Conservation (phyloP, 2,797 vertebrate species). For the Intellagama lesueurii region DNA sequence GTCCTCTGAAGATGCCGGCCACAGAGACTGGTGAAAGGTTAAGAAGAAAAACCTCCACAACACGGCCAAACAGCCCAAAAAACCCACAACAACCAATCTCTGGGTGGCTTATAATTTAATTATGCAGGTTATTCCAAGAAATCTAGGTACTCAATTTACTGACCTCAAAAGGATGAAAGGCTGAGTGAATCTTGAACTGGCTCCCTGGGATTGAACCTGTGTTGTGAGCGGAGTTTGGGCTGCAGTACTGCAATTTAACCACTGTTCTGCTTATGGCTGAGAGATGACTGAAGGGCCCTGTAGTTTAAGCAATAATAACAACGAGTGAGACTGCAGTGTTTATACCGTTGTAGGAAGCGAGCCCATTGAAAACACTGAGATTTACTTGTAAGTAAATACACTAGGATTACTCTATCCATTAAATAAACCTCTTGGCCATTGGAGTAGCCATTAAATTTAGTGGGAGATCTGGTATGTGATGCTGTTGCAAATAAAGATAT, state of each 20-base stretch:
- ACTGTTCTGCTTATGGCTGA: neutral
- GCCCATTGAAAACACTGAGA: neutral
- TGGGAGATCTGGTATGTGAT: neutral
- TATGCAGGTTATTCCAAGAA: neutral
- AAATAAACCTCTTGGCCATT: neutral
- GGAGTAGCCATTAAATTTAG: neutral
- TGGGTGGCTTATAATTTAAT: neutral
- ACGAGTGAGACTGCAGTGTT: neutral
- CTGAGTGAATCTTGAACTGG: too few relatives aligned
- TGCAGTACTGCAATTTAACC: too few relatives aligned
- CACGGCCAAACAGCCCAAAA: too few relatives aligned
- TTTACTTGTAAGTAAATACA: neutral
- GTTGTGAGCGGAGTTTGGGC: too few relatives aligned
- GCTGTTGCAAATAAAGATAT: slow-evolving; percentile 20
- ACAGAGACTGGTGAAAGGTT: too few relatives aligned
- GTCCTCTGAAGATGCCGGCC: too few relatives aligned
- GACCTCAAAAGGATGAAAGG: too few relatives aligned
- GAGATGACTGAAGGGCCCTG: neutral
- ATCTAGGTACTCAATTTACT: too few relatives aligned
- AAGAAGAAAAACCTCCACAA: too few relatives aligned
- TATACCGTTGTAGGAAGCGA: neutral
- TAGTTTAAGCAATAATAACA: neutral
- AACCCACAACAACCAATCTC: neutral
- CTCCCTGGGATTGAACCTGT: neutral
- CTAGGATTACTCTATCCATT: neutral